Evolutionary conservation across 2,888 invertebrate genomes (phyloP), one percentile per base, ranked within the genome.

Genomic region (Auanema sp.): DNA sequence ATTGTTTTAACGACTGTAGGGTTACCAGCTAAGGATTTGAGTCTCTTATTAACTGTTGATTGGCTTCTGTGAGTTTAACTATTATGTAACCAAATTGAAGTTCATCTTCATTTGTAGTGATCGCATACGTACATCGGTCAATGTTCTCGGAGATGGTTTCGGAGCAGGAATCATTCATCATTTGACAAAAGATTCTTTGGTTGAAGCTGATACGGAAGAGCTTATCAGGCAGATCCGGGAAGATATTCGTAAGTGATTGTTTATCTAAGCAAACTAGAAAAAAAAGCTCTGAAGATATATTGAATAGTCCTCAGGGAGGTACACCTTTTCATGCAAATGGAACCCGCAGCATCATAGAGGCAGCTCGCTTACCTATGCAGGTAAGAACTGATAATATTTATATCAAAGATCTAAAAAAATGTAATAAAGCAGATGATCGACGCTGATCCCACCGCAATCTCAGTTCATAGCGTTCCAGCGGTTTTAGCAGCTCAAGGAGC

Each of bases 1-100:
- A 85, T 89, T 71, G 89, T 89, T 6, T 84, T 89, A 58, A 88
- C 88, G n/a, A 88, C 89, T 24, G 87, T 89, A 10, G 89, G 88
- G 42, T 85, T 90, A 55, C 89, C 89, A 14, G 88, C 88, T 0
- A 86, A 87, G 61, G 89, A 89, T 79, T 86, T 89, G 73, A 87
- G 88, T 52, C 84, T 89, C 65, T 86, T 89, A 51, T 87, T 89
- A 62, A 88, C 89, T 33, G 89, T 89, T 43, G 89, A 89, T 82
- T 89, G 89, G 89, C 85, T 89, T 66, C 83, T 89, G 89, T 89
- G 80, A 85, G 86, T 86, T 49, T 21, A 11, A 23, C 21, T 21
- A 18, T n/a, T n/a, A n/a, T n/a, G n/a, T n/a, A n/a, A n/a, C n/a
- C n/a, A n/a, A n/a, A n/a, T n/a, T n/a, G n/a, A n/a, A n/a, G n/a